Evolutionary conservation across 1,140 invertebrate genomes (phyloP).

Genomic region (Ylistrum balloti): DNA sequence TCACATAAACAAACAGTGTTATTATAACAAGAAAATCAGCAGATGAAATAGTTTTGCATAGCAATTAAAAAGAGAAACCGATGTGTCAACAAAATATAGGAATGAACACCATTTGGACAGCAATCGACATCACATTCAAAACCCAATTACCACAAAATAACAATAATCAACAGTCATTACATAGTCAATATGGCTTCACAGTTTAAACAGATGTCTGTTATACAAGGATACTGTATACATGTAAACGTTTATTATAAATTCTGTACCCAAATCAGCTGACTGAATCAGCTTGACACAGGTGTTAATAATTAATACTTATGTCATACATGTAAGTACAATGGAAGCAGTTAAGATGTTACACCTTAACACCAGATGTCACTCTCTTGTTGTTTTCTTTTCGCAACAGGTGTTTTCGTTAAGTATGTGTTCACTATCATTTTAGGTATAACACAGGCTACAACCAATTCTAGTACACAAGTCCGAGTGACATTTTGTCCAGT

Average conservation of each 20-base stretch:
- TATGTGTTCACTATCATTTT: too few relatives aligned
- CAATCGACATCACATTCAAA: neutral
- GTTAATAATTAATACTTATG: too few relatives aligned
- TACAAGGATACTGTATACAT: neutral
- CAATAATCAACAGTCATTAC: neutral
- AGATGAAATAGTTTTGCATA: neutral
- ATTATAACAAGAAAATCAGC: neutral
- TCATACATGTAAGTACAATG: too few relatives aligned
- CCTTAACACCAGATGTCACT: neutral
- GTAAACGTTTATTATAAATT: too few relatives aligned
- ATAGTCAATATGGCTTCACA: neutral
- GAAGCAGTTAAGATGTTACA: neutral
- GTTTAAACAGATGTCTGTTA: neutral
- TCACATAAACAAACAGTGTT: neutral
- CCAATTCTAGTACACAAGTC: neutral
- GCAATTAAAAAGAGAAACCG: neutral
- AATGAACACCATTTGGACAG: neutral
- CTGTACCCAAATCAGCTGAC: too few relatives aligned
- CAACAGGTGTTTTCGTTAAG: too few relatives aligned
- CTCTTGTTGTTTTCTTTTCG: too few relatives aligned
- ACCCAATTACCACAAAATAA: neutral
- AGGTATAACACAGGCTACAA: neutral
- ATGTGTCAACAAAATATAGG: neutral
- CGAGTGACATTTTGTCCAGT: neutral
- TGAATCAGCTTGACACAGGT: neutral